phyloP scores from a whole-genome alignment of 2,113 vertebrate genomes.

The Oncorhynchus nerka region DNA sequence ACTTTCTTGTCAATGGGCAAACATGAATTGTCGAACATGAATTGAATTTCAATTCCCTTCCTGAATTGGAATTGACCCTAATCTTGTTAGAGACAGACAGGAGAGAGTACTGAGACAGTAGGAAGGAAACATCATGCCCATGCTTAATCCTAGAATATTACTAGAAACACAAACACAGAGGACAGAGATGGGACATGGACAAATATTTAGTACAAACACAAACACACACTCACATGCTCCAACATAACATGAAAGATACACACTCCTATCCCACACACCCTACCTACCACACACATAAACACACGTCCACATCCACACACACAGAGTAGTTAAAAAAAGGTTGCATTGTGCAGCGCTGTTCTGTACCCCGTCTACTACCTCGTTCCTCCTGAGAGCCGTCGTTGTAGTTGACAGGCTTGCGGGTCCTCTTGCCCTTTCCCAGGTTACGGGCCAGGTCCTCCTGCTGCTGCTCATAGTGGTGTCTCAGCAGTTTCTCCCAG shows the following conservation, averaged over 20 bases:
- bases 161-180: too few relatives aligned
- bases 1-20: too few relatives aligned
- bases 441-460: constrained; percentile 95
- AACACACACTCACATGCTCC: constrained; percentile 2
- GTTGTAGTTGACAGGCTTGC: constrained; percentile 99
- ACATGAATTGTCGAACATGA: too few relatives aligned
- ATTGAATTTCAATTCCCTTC: too few relatives aligned
- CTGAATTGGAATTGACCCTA: too few relatives aligned
- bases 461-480: constrained; percentile 98
- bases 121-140: too few relatives aligned
- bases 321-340: constrained; percentile 26
- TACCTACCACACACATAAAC: constrained; percentile 20
- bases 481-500: constrained; percentile 97
- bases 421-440: constrained; percentile 97
- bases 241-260: neutral
- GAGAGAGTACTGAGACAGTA: too few relatives aligned
- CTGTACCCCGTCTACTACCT: constrained; percentile 87
- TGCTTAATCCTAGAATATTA: too few relatives aligned
- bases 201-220: constrained; percentile 9
- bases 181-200: constrained; percentile 44
- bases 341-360: constrained; percentile 61
- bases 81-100: too few relatives aligned
- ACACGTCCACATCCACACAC: constrained; percentile 6
- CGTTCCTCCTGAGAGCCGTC: constrained; percentile 97
- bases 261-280: neutral